These are phyloP conservation scores for Phaonia tiefii DNA, from an alignment of 2,888 invertebrate genomes.

Conservation along the genomic window DNA sequence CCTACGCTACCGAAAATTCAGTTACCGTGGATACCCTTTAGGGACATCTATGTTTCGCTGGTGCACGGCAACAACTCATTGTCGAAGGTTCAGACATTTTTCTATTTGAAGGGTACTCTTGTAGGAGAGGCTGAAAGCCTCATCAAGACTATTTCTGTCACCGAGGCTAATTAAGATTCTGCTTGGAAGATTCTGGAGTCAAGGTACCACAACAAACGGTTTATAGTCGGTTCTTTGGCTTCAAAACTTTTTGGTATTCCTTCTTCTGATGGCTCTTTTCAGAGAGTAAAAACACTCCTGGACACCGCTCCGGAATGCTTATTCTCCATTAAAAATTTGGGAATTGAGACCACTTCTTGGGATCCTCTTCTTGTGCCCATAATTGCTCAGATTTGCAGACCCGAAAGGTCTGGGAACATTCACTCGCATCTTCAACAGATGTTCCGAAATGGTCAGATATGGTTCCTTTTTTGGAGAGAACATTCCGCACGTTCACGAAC, in stretches of 20 bases:
- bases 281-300: slow-evolving; percentile 34
- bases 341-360: slow-evolving; percentile 11
- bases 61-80: too few species aligned
- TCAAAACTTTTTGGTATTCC: slow-evolving; percentile 43
- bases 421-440: slow-evolving; percentile 1
- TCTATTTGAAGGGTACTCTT: too few species aligned
- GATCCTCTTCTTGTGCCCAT: slow-evolving; percentile 1
- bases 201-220: too few species aligned
- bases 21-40: too few species aligned
- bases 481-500: too few species aligned
- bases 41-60: too few species aligned
- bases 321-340: slow-evolving; percentile 21
- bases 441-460: slow-evolving; percentile 31
- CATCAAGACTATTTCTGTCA: slow-evolving; percentile 39
- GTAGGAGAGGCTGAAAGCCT: too few species aligned
- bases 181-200: slow-evolving; percentile 35
- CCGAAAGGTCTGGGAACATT: slow-evolving; percentile 10
- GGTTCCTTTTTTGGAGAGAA: slow-evolving; percentile 1
- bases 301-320: slow-evolving; percentile 42
- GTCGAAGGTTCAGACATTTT: too few species aligned
- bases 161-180: slow-evolving; percentile 43
- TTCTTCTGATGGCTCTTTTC: too few species aligned
- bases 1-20: too few species aligned
- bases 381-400: slow-evolving; percentile 20
- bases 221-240: background rate